phyloP scores from a whole-genome alignment of 2,113 vertebrate genomes.

The Oncorhynchus keta region DNA sequence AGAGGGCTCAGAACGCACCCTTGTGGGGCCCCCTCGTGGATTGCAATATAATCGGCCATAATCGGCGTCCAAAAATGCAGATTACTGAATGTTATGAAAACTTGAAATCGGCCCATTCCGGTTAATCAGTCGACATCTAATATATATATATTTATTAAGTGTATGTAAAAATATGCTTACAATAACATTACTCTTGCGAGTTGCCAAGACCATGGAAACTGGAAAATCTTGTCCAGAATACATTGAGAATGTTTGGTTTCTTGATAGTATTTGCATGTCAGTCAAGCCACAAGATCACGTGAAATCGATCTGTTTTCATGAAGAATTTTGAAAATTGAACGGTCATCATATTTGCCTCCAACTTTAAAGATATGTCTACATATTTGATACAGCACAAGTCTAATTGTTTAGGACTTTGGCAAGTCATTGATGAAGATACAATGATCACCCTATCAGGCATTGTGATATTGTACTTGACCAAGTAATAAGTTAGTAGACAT shows the following conservation, averaged over 20 bases:
- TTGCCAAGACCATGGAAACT: neutral
- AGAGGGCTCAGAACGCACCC: no score
- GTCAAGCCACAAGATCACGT: neutral
- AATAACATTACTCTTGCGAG: neutral
- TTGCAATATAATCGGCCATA: no score
- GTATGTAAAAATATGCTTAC: neutral
- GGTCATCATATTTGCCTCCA: neutral
- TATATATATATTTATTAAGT: no score
- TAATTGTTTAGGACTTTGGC: neutral
- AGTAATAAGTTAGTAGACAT: neutral
- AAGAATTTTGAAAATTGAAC: neutral
- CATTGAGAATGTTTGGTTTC: neutral
- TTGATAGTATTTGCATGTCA: neutral
- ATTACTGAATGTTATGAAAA: no score
- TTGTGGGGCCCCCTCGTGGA: no score
- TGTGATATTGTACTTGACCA: neutral
- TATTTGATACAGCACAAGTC: neutral
- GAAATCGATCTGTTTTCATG: neutral
- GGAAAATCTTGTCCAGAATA: neutral
- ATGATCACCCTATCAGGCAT: neutral
- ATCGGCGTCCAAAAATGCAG: no score
- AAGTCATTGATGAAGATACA: neutral
- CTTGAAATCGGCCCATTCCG: no score
- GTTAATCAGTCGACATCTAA: no score
- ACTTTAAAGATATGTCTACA: neutral